A percentile compares a stretch with the other conserved stretches of the same genome.
Conservation (phyloP, 2,888 invertebrate genomes). For the Timema cristinae region DNA sequence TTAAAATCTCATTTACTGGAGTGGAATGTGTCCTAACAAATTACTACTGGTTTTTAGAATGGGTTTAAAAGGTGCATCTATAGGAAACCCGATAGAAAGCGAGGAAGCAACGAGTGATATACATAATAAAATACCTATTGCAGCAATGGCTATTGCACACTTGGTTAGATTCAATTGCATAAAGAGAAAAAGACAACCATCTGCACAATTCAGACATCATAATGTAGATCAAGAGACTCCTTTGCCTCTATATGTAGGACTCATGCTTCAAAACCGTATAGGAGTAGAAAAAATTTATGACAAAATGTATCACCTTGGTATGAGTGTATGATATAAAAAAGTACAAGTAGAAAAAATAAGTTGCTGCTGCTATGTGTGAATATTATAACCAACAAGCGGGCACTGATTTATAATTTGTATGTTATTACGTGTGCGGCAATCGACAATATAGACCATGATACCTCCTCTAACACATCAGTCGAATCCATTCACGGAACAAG, state of each 20-base stretch:
- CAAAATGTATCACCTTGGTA: conserved; percentile 9
- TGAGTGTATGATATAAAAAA: conserved; percentile 2
- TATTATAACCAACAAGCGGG: background rate
- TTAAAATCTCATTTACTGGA: background rate
- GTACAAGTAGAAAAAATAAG: too few relatives aligned
- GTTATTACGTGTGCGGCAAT: conserved; percentile 17
- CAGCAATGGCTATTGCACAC: background rate
- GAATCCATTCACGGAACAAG: conserved; percentile 12
- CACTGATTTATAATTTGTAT: conserved; percentile 9
- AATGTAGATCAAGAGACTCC: conserved; percentile 3
- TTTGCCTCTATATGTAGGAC: background rate
- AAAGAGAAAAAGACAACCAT: background rate
- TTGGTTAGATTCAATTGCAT: background rate
- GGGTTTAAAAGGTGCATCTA: background rate
- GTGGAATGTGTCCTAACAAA: background rate
- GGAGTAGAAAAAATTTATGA: background rate
- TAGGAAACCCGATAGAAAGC: conserved; percentile 5
- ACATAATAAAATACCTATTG: background rate
- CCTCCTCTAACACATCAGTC: conserved; percentile 13
- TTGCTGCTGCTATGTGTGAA: background rate
- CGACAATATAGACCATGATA: conserved; percentile 15
- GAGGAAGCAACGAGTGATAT: background rate
- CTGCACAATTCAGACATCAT: background rate
- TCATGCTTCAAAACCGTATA: background rate
- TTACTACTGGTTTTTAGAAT: background rate